Evolutionary conservation across 2,113 vertebrate genomes (phyloP).

Genomic region (Chrysochloris asiatica): DNA sequence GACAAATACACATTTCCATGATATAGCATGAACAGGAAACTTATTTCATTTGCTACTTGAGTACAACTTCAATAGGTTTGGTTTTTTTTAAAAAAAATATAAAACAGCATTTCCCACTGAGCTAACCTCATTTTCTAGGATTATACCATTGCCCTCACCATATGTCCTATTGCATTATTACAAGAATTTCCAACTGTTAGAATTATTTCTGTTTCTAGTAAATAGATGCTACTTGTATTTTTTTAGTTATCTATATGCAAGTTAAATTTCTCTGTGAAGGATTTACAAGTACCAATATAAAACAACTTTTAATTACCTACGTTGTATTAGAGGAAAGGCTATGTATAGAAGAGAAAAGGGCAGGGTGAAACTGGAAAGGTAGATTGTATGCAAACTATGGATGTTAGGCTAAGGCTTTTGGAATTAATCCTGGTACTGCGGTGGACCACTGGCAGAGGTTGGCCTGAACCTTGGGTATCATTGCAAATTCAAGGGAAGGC

Average conservation of each 20-base stretch:
- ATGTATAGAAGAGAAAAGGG: background rate
- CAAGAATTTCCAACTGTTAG: slow-evolving; percentile 53
- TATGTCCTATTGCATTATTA: slow-evolving; percentile 52
- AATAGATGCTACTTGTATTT: slow-evolving; percentile 49
- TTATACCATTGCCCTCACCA: slow-evolving; percentile 54
- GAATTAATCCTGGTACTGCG: background rate
- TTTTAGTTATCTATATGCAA: slow-evolving; percentile 32
- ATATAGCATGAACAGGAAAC: slow-evolving; percentile 18
- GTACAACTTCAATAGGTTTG: slow-evolving; percentile 39
- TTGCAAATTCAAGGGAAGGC: background rate
- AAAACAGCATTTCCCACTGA: slow-evolving; percentile 58
- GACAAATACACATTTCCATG: slow-evolving; percentile 43
- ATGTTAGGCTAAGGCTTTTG: background rate
- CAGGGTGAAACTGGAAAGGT: background rate
- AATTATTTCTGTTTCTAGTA: slow-evolving; percentile 65
- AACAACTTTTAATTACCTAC: background rate
- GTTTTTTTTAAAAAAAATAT: slow-evolving; percentile 51
- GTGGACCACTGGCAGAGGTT: background rate
- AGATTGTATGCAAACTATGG: background rate
- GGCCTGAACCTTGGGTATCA: slow-evolving; percentile 1
- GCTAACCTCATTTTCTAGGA: slow-evolving; percentile 65
- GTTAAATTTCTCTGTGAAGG: background rate
- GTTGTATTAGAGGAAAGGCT: background rate
- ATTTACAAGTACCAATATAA: background rate
- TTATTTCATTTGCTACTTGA: slow-evolving; percentile 64